These are phyloP conservation scores for Galerucella calmariensis DNA, from an alignment of 2,888 invertebrate species.

Conservation along the genomic window DNA sequence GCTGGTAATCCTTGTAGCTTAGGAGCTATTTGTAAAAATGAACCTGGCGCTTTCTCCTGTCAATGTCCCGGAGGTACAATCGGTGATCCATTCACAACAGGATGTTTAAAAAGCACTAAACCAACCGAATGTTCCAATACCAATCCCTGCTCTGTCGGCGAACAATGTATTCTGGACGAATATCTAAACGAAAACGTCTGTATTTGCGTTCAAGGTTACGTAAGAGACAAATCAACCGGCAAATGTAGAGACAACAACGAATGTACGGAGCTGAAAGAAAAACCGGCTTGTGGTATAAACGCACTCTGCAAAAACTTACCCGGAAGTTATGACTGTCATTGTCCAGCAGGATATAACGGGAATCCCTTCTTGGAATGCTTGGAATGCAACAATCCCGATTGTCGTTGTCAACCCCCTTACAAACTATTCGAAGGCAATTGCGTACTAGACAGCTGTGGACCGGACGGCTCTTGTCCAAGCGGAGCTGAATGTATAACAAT, in stretches of 20 bases:
- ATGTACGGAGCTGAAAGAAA: slow-evolving; percentile 79
- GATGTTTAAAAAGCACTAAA: slow-evolving; percentile 75
- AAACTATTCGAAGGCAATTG: slow-evolving; percentile 86
- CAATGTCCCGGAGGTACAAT: slow-evolving; percentile 86
- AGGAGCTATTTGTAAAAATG: slow-evolving; percentile 90
- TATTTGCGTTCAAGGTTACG: slow-evolving; percentile 88
- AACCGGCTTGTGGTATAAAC: slow-evolving; percentile 86
- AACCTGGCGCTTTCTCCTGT: slow-evolving; percentile 86
- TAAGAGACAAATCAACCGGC: slow-evolving; percentile 78
- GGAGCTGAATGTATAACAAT: slow-evolving; percentile 93
- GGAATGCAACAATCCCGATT: slow-evolving; percentile 84
- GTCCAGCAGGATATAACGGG: slow-evolving; percentile 87
- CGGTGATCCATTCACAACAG: slow-evolving; percentile 83
- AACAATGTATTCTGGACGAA: slow-evolving; percentile 85
- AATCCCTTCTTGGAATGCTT: slow-evolving; percentile 87
- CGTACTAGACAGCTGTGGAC: slow-evolving; percentile 84
- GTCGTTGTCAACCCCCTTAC: slow-evolving; percentile 89
- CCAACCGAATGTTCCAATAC: slow-evolving; percentile 78
- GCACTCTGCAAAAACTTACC: slow-evolving; percentile 93
- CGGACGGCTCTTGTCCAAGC: slow-evolving; percentile 82
- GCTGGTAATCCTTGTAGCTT: slow-evolving; percentile 81
- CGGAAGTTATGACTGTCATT: slow-evolving; percentile 93
- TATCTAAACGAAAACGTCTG: slow-evolving; percentile 83
- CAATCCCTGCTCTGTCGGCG: slow-evolving; percentile 85
- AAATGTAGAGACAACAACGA: slow-evolving; percentile 89